A percentile compares a stretch with the other conserved stretches of the same genome.
Evolutionary conservation across 2,888 invertebrate species (phyloP).

Genomic region (Thecophora atra): DNA sequence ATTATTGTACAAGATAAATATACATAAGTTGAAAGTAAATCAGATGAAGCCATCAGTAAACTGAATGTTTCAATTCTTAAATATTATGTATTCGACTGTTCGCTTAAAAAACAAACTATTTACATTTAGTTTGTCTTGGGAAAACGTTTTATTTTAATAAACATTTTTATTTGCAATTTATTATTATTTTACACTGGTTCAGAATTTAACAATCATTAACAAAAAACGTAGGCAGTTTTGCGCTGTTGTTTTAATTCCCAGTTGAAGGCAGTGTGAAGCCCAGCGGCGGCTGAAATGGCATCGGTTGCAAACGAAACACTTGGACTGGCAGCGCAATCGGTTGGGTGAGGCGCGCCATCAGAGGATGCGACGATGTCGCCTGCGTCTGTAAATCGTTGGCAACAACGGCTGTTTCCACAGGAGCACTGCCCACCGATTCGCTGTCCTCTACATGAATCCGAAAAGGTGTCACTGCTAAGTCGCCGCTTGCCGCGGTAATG

Average conservation of each 20-base stretch:
- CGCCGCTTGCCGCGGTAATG: constrained; percentile 40
- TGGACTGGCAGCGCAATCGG: constrained; percentile 57
- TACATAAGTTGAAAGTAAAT: neutral
- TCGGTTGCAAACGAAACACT: constrained; percentile 56
- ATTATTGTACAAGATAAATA: neutral
- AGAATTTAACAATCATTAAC: too few species aligned
- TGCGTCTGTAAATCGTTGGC: constrained; percentile 48
- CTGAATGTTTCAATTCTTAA: too few species aligned
- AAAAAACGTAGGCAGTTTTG: neutral
- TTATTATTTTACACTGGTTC: too few species aligned
- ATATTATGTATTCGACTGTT: too few species aligned
- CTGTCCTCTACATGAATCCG: constrained; percentile 46
- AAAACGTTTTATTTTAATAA: too few species aligned
- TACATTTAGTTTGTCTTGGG: too few species aligned
- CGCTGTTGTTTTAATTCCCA: neutral
- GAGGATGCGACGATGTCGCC: constrained; percentile 45
- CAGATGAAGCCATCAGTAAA: too few species aligned
- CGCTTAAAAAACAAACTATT: too few species aligned
- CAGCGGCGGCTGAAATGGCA: constrained; percentile 56
- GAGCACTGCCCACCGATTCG: constrained; percentile 35
- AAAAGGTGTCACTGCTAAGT: constrained; percentile 28
- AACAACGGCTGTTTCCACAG: constrained; percentile 32
- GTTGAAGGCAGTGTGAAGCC: constrained; percentile 44
- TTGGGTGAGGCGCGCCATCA: constrained; percentile 43
- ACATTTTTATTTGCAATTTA: too few species aligned